A percentile compares a stretch with the other conserved stretches of the same genome.
phyloP scores from a whole-genome alignment of 1,140 invertebrate species.

The Apolygus lucorum region DNA sequence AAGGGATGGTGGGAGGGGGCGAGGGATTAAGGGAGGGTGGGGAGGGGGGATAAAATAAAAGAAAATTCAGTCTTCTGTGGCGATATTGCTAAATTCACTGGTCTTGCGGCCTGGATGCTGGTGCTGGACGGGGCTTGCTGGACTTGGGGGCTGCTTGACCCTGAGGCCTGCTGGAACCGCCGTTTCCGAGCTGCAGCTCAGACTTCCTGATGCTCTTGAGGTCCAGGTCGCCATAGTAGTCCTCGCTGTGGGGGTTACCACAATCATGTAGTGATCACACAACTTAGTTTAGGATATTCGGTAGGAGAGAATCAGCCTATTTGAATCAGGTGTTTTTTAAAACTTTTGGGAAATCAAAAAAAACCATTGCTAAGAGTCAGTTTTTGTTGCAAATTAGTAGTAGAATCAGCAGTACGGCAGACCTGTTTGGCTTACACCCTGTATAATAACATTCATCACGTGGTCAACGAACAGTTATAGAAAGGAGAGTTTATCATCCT shows the following conservation, averaged over 20 bases:
- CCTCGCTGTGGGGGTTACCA: constrained; percentile 70
- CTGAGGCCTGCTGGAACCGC: constrained; percentile 46
- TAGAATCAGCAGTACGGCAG: no score
- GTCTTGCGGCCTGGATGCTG: constrained; percentile 36
- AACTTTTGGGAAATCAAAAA: no score
- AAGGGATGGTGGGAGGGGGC: not conserved
- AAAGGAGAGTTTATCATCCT: no score
- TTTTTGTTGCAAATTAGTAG: no score
- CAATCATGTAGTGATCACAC: no score
- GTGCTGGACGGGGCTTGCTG: constrained; percentile 32
- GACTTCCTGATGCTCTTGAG: constrained; percentile 87
- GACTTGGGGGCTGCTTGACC: not conserved
- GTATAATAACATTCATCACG: no score
- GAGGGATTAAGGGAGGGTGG: not conserved
- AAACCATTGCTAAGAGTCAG: no score
- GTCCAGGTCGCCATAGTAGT: constrained; percentile 91
- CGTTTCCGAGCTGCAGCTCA: constrained; percentile 70
- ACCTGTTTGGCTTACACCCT: no score
- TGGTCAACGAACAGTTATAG: no score
- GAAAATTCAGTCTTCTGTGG: constrained; percentile 9
- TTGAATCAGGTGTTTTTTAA: no score
- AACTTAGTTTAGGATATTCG: no score
- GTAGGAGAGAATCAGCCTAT: no score
- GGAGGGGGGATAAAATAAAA: not conserved
- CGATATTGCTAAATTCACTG: not conserved